Evolutionary conservation across 2,888 invertebrate genomes (phyloP).

Genomic region (Xestobium rufovillosum): DNA sequence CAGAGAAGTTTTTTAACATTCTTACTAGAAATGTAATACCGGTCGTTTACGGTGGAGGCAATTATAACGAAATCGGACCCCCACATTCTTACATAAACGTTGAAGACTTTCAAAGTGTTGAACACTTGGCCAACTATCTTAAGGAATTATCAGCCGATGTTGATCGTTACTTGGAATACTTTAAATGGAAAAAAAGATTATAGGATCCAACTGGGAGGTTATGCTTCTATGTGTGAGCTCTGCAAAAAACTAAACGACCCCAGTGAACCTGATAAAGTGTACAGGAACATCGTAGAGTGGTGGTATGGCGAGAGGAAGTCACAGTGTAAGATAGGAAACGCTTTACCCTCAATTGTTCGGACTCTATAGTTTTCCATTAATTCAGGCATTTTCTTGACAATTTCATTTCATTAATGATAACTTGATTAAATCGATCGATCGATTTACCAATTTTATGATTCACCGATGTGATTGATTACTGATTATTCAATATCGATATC

Average conservation of each 20-base stretch:
- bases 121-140: not conserved
- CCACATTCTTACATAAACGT: not conserved
- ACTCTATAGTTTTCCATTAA: no score
- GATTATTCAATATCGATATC: no score
- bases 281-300: slow-evolving; percentile 25
- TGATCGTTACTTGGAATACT: not conserved
- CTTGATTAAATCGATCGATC: no score
- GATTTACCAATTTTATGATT: no score
- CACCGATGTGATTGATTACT: no score
- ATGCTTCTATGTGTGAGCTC: slow-evolving; percentile 15
- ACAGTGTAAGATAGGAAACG: slow-evolving; percentile 13
- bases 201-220: slow-evolving; percentile 17
- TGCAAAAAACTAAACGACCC: slow-evolving; percentile 17
- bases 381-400: no score
- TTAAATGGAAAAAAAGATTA: slow-evolving; percentile 1
- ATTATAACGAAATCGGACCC: not conserved
- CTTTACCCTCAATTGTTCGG: no score
- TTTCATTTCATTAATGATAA: no score
- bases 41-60: not conserved
- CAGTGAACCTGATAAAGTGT: slow-evolving; percentile 20
- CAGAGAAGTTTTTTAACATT: slow-evolving; percentile 53
- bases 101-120: slow-evolving; percentile 1
- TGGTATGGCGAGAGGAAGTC: slow-evolving; percentile 22
- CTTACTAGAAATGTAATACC: not conserved
- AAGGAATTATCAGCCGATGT: not conserved